Conservation (phyloP, 2,797 vertebrate genomes). For the Otolemur crassicaudatus region DNA sequence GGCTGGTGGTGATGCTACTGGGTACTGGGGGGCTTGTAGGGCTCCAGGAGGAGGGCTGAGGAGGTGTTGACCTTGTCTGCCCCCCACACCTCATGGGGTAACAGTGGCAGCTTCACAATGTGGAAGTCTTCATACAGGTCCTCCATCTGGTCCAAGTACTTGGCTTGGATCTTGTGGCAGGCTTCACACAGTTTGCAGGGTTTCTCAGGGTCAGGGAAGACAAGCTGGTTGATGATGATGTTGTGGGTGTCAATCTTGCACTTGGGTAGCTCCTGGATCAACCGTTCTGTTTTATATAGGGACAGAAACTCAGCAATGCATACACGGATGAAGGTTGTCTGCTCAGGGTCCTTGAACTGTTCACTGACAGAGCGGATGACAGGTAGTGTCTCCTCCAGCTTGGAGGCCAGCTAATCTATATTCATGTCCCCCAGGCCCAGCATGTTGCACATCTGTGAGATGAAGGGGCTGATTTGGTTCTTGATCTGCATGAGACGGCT, state of each 20-base stretch:
- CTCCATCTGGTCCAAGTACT: slow-evolving; percentile 99
- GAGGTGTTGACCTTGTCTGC: slow-evolving; percentile 96
- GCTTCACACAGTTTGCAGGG: slow-evolving; percentile 98
- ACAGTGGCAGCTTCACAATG: slow-evolving; percentile 95
- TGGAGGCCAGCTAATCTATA: slow-evolving; percentile 96
- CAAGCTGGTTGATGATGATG: slow-evolving; percentile 97
- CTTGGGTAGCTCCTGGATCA: slow-evolving; percentile 98
- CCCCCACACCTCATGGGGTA: slow-evolving; percentile 96
- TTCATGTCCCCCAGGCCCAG: slow-evolving; percentile 98
- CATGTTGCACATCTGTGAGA: slow-evolving; percentile 99
- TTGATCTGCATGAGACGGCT: slow-evolving; percentile 99
- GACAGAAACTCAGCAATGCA: slow-evolving; percentile 98
- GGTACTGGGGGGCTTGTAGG: slow-evolving; percentile 94
- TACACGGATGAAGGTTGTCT: slow-evolving; percentile 97
- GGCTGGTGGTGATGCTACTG: slow-evolving; percentile 67
- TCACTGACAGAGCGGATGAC: slow-evolving; percentile 98
- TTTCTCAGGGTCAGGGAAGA: slow-evolving; percentile 93
- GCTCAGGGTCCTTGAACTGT: slow-evolving; percentile 98
- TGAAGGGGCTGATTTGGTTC: slow-evolving; percentile 99
- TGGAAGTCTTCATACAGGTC: slow-evolving; percentile 98
- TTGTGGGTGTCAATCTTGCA: slow-evolving; percentile 98
- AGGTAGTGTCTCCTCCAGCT: slow-evolving; percentile 96
- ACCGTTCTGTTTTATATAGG: slow-evolving; percentile 95
- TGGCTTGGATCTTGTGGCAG: slow-evolving; percentile 97
- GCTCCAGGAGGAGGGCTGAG: slow-evolving; percentile 95